Evolutionary conservation across 2,797 vertebrate genomes (phyloP), one percentile per base, ranked within the genome.

Genomic region (Argentina silus): DNA sequence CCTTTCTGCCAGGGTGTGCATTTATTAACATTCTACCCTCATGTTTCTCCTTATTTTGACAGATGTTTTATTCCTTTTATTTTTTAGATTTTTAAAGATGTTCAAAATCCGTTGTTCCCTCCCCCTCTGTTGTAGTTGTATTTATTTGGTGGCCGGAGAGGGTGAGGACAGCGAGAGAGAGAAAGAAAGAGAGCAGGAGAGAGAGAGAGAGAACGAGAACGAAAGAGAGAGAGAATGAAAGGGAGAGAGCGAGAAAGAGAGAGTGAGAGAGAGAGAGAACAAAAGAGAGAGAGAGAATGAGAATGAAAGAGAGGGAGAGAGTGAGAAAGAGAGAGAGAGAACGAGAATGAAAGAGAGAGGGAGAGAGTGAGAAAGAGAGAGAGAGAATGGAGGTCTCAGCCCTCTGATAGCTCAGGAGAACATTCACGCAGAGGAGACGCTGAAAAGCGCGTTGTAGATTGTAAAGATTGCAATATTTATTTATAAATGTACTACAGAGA

Each of bases 371-470:
- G 75, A 70, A 80, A 75, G 23, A 7, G 23, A 19, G 74, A 78
- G 65, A 74, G 68, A 75, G 82, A 73, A 75, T 74, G 76, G 78
- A 78, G 73, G 79, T 84, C 87, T 86, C 83, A 68, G 87, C 90
- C 90, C 91, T 89, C 87, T 75, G 90, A 87, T 86, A 91, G 92
- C 93, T 95, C 94, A 94, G 94, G 94, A 93, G 93, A 94, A 82
- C 86, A 90, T 84, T 90, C 77, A 66, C 78, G 85, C 90, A 83
- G 86, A 90, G 85, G 76, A 60, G 78, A 89, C 82, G 63, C 83
- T 81, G 83, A 75, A 80, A 78, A 77, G 82, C 4, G 81, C 75
- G 75, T 70, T 90, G 90, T 91, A 76, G 82, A 86, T 86, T 90
- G 85, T 90, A 91, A 79, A 84, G 89, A 92, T 72, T 78, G 90